Base-by-base conservation (phyloP, 53 echinoderm and acorn worm species). In the Crossaster papposus region DNA sequence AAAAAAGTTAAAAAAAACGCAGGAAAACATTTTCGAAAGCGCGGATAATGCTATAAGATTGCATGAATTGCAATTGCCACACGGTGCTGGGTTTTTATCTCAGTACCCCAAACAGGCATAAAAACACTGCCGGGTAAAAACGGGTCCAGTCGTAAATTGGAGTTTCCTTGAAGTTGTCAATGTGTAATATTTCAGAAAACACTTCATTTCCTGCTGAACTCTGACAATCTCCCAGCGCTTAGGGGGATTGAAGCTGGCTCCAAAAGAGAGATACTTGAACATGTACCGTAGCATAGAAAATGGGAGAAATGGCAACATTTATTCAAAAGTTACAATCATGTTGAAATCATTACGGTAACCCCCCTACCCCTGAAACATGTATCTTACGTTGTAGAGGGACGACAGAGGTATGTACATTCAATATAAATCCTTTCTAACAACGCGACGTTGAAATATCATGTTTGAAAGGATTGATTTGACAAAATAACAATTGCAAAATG, bases 91-190 rank as follows among this genome's bases (percentile, higher is more conserved):
- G 28, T 10, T 72, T 84, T 85, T 74, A 72, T 33, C 10, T 85
- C 14, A 73, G 30, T 12, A 73, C 22, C 73, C 75, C 74, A n/a
- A 30, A 54, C 52, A 74, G 55, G 83, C 50, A 74, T 38, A 20
- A 73, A 3, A 75, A 74, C 32, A 54, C 22, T 26, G 33, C 85
- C 54, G 31, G 75, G 75, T 53, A 85, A 85, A 85, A 13, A n/a
- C n/a, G n/a, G 54, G 32, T 78, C 53, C 18, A 72, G 70, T 74
- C 18, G 85, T 20, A 85, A 85, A 73, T 85, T 85, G 75, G 85
- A 72, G 85, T 54, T 85, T 85, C 74, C 85, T 74, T 85, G 75
- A 54, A 70, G 72, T 73, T 85, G 85, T 85, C 85, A 74, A 31
- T 54, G 73, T n/a, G 54, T 85, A 85, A 85, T 85, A 24, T 29